Evolutionary conservation across 2,113 vertebrate genomes (phyloP).

Genomic region (Ctenomys sociabilis): DNA sequence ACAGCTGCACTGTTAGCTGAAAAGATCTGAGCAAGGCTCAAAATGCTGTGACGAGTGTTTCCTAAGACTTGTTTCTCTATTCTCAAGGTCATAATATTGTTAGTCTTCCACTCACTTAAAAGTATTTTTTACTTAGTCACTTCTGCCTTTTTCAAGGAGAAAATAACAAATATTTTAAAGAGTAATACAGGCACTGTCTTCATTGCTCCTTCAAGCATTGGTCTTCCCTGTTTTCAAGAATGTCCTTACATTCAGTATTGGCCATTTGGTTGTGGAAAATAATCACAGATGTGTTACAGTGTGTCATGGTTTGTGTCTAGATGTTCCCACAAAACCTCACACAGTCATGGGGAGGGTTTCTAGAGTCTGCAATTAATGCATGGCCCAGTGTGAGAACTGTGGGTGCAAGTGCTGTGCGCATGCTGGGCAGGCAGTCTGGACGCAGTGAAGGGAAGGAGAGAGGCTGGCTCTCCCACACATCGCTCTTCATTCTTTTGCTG

Average conservation of each 20-base stretch:
- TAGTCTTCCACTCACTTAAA: neutral
- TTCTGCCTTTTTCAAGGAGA: slow-evolving; percentile 22
- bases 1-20: accelerated
- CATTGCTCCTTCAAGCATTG: accelerated
- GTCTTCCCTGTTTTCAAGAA: neutral
- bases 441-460: too few species aligned
- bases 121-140: neutral
- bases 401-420: too few species aligned
- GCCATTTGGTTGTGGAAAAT: neutral
- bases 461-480: too few species aligned
- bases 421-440: too few species aligned
- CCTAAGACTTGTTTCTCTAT: neutral
- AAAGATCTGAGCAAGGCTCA: neutral
- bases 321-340: too few species aligned
- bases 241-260: neutral
- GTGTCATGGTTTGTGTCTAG: too few species aligned
- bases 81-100: neutral
- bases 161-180: neutral
- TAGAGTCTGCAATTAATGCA: too few species aligned
- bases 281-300: neutral
- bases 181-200: accelerated
- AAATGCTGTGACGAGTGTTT: neutral
- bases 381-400: too few species aligned
- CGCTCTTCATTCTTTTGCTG: too few species aligned
- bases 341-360: too few species aligned